phyloP scores from a whole-genome alignment of 2,797 vertebrate species.

The Neomorphus geoffroyi region DNA sequence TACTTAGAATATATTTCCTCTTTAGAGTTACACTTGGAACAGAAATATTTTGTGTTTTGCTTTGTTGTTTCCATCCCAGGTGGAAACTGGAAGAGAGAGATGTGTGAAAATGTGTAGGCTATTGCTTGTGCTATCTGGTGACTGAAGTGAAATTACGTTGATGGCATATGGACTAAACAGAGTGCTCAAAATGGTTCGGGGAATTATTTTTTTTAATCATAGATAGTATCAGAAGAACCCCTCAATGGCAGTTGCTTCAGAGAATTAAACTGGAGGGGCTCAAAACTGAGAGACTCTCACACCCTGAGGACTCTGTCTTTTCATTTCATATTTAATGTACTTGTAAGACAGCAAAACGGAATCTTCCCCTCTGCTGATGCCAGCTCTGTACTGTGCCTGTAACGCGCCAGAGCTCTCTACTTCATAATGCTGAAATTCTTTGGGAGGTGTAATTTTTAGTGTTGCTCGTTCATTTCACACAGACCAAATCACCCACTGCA shows the following conservation, averaged over 20 bases:
- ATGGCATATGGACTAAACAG: neutral
- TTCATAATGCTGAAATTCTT: neutral
- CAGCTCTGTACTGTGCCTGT: neutral
- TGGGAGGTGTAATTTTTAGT: neutral
- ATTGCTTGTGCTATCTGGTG: neutral
- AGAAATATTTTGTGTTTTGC: neutral
- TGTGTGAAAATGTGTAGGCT: neutral
- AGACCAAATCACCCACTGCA: neutral
- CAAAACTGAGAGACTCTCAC: neutral
- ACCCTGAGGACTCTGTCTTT: neutral
- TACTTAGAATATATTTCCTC: neutral
- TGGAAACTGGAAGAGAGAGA: neutral
- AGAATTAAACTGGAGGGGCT: neutral
- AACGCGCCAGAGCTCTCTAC: neutral
- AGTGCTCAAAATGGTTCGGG: neutral
- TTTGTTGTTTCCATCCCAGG: neutral
- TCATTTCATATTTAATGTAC: neutral
- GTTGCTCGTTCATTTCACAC: neutral
- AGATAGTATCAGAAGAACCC: neutral
- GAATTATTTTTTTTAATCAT: neutral
- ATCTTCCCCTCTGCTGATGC: neutral
- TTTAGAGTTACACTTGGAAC: neutral
- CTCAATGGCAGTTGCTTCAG: neutral
- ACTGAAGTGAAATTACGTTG: neutral
- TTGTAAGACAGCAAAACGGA: neutral